Evolutionary conservation across 2,888 invertebrate species (phyloP), one percentile per base, ranked within the genome.

Genomic region (Ochropleura plecta): DNA sequence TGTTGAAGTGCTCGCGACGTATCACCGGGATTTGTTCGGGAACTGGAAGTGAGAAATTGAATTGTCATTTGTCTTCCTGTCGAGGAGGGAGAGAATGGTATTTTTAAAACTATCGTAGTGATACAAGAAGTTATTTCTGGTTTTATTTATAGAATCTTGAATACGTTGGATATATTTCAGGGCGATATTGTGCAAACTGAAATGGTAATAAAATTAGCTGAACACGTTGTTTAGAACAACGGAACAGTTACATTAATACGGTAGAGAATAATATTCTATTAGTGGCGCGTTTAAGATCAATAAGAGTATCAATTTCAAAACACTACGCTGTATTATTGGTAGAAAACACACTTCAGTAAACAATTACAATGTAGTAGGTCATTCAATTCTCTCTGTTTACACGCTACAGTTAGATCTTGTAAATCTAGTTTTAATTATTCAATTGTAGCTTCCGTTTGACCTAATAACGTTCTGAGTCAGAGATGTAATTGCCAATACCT

Each of bases 1-100:
- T 97, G 94, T 99, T 99, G 88, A 98, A 98, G 91, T 98, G 98
- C 91, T 99, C 99, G 67, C 98, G 96, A 5, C 97, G 97, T 71
- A 98, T 97, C 74, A 98, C 97, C 20, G 98, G 97, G 93, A 98
- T 97, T 95, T 99, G 98, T 89, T 98, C 95, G 51, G 99, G 98
- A 97, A 98, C 99, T 99, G 94, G 71, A 90, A 87, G 55, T 55
- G 51, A 68, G 14, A 70, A 70, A 81, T 55, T 49, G 48, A 66
- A 30, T 62, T 75, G 67, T 57, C 16, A 55, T 82, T 51, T 55
- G 62, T 65, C 60, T 53, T 70, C 16, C 42, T 46, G n/a, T 59
- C n/a, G 64, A 63, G 49, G 16, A 70, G 53, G 14, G 48, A 20
- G 40, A 30, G 14, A 59, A 42, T 42, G 7, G 48, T 64, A 48